These are phyloP conservation scores for Allolobophora icterica DNA, from an alignment of 2,888 invertebrate species.

Conservation along the genomic window DNA sequence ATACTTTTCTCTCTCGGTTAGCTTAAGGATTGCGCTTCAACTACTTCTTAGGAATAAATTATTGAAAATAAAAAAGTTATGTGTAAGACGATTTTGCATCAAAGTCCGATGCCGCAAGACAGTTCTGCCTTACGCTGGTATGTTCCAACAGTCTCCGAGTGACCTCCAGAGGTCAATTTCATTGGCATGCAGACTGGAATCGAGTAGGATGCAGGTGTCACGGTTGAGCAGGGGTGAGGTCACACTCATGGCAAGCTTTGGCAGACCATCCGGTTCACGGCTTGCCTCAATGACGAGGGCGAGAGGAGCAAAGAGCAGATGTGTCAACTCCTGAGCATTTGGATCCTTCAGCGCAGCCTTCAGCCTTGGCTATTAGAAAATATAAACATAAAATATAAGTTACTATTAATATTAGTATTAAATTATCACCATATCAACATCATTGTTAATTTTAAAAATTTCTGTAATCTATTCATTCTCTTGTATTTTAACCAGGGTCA, in stretches of 20 bases:
- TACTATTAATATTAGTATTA: neutral
- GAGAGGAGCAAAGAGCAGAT: conserved; percentile 31
- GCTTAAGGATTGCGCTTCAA: no score
- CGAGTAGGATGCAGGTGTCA: conserved; percentile 30
- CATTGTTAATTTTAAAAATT: neutral
- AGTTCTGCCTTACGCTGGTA: conserved; percentile 26
- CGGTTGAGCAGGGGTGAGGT: conserved; percentile 32
- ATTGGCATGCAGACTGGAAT: conserved; percentile 27
- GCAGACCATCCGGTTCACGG: conserved; percentile 26
- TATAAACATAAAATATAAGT: neutral
- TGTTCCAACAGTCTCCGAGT: conserved; percentile 32
- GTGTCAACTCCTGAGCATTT: conserved; percentile 20
- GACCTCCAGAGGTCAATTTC: conserved; percentile 28
- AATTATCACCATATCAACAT: neutral
- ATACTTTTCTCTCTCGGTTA: no score
- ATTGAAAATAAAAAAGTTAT: no score
- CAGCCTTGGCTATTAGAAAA: conserved; percentile 31
- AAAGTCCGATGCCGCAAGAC: neutral
- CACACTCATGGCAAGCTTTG: conserved; percentile 31
- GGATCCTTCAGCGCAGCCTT: conserved; percentile 24
- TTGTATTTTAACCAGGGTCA: neutral
- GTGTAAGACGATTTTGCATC: no score
- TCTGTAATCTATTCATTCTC: neutral
- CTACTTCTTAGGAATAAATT: no score
- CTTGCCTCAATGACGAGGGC: conserved; percentile 30